Percentiles rank a stretch among this genome's conserved stretches.
These are phyloP conservation scores for Trissolcus basalis DNA, from an alignment of 1,140 invertebrate species.

Conservation along the genomic window DNA sequence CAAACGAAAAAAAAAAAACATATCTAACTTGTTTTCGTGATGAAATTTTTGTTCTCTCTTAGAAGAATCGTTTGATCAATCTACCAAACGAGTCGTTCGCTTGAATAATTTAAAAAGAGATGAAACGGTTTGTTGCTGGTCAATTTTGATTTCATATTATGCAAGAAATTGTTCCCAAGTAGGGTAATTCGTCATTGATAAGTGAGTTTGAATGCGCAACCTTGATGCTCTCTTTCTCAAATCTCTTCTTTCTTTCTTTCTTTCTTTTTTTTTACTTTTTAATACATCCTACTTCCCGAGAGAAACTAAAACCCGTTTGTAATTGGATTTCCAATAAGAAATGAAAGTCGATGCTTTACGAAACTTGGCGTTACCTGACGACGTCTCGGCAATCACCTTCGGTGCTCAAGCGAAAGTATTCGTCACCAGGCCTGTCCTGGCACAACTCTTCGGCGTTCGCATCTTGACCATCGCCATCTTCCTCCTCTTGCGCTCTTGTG, in stretches of 20 bases:
- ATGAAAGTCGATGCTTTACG: constrained; percentile 53
- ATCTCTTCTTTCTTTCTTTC: constrained; percentile 24
- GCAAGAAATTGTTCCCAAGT: constrained; percentile 11
- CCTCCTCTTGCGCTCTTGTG: constrained; percentile 80
- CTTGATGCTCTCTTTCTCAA: constrained; percentile 33
- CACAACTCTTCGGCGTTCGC: constrained; percentile 89
- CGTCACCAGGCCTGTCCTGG: constrained; percentile 88
- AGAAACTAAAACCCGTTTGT: constrained; percentile 61
- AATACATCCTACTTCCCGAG: constrained; percentile 55
- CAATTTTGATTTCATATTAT: constrained; percentile 6
- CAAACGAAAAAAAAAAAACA: too few relatives aligned
- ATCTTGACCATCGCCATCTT: constrained; percentile 80
- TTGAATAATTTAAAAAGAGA: too few relatives aligned
- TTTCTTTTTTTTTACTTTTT: constrained; percentile 25
- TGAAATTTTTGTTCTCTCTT: too few relatives aligned
- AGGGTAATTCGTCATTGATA: constrained; percentile 38
- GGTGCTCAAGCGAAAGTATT: constrained; percentile 90
- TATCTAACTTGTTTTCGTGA: too few relatives aligned
- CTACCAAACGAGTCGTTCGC: too few relatives aligned
- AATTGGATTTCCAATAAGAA: constrained; percentile 57
- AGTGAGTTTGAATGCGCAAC: constrained; percentile 33
- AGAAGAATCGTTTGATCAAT: too few relatives aligned
- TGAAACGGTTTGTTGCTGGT: too few relatives aligned
- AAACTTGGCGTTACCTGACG: constrained; percentile 83
- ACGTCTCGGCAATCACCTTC: constrained; percentile 94